phyloP scores from a whole-genome alignment of 1,140 invertebrate species.

The Drosophila teissieri region DNA sequence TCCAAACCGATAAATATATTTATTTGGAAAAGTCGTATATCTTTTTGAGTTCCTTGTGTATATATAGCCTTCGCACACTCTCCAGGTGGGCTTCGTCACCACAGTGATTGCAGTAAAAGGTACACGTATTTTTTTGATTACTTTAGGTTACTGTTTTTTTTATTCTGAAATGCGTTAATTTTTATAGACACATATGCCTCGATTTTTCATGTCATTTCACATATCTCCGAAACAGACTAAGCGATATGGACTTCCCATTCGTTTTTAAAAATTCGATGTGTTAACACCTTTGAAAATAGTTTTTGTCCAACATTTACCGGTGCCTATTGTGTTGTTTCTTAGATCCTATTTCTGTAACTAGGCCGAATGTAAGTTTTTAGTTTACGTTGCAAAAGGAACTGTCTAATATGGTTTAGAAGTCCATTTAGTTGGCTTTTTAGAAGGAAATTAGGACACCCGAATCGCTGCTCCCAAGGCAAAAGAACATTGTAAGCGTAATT shows the following conservation, averaged over 20 bases:
- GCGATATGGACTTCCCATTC: constrained; percentile 7
- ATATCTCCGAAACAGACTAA: not conserved
- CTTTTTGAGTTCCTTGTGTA: too few relatives aligned
- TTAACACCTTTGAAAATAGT: constrained; percentile 31
- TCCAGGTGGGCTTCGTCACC: too few relatives aligned
- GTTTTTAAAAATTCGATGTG: constrained; percentile 27
- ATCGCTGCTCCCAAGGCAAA: not conserved
- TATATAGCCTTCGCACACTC: too few relatives aligned
- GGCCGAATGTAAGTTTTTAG: not conserved
- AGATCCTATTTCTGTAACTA: constrained; percentile 11
- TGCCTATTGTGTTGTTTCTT: constrained; percentile 48
- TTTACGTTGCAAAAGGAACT: not conserved
- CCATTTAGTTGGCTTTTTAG: constrained; percentile 10
- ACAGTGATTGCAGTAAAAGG: too few relatives aligned
- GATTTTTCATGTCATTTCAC: not conserved
- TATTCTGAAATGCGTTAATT: not conserved
- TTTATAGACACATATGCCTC: constrained; percentile 8
- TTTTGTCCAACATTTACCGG: constrained; percentile 23
- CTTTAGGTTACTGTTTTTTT: too few relatives aligned
- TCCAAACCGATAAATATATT: too few relatives aligned
- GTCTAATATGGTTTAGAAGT: not conserved
- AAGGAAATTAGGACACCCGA: constrained; percentile 15
- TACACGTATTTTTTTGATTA: too few relatives aligned
- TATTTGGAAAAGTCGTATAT: too few relatives aligned
- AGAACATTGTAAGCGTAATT: constrained; percentile 2